Percentiles rank a stretch among this genome's conserved stretches.
Conservation (phyloP, 2,113 vertebrate species). For the Megaleporinus macrocephalus region DNA sequence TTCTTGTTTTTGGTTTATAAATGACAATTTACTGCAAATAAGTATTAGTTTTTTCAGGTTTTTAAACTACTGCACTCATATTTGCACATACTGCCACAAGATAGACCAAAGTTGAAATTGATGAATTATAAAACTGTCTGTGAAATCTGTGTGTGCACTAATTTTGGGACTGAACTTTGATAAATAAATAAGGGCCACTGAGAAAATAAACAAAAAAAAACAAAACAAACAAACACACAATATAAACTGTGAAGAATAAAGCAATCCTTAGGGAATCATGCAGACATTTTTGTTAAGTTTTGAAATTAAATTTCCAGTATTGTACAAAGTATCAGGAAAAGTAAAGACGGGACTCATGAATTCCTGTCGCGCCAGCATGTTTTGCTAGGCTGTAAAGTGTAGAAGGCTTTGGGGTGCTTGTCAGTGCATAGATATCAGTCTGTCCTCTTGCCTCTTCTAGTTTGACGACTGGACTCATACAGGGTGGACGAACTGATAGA, state of each 20-base stretch:
- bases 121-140: no score
- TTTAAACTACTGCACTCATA: no score
- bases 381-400: background rate
- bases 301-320: background rate
- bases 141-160: no score
- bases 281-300: background rate
- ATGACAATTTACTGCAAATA: no score
- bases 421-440: conserved; percentile 61
- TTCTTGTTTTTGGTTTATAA: no score
- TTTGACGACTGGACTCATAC: conserved; percentile 72
- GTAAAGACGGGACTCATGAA: background rate
- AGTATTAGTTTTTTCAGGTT: no score
- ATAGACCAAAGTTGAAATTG: no score
- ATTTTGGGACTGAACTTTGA: no score
- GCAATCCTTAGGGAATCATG: background rate
- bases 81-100: no score
- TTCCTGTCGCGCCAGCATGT: conserved; percentile 12
- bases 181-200: no score
- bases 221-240: no score
- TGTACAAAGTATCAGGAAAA: no score
- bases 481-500: conserved; percentile 97
- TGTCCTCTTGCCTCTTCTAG: conserved; percentile 16
- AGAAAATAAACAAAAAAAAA: background rate
- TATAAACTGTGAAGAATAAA: background rate
- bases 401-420: conserved; percentile 35